A percentile compares a stretch with the other conserved stretches of the same genome.
These are phyloP conservation scores for Scyliorhinus canicula DNA, from an alignment of 2,797 vertebrate genomes.

Conservation along the genomic window DNA sequence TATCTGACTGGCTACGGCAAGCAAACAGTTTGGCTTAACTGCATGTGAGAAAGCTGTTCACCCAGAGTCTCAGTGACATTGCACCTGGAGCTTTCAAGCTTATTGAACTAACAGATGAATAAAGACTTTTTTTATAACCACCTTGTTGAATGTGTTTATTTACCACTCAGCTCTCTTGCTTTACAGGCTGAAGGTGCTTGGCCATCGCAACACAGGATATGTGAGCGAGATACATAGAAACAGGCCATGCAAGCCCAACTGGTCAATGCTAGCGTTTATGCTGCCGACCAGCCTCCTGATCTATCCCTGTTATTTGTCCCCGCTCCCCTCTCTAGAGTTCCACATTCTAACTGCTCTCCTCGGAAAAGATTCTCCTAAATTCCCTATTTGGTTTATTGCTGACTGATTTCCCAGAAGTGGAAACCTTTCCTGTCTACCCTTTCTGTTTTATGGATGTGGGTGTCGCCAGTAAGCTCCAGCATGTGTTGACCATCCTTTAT, in stretches of 20 bases:
- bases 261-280: no score
- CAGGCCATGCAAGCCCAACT: not conserved
- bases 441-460: no score
- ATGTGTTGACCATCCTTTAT: no score
- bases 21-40: constrained; percentile 39
- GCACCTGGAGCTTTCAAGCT: constrained; percentile 77
- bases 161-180: not conserved
- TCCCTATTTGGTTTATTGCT: no score
- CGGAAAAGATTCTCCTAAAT: no score
- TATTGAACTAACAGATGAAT: not conserved
- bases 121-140: constrained; percentile 48
- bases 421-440: no score
- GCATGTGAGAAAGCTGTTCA: constrained; percentile 71
- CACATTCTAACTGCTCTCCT: no score
- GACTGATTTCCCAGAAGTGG: no score
- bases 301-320: no score
- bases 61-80: constrained; percentile 88
- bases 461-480: no score
- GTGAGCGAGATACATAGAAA: not conserved
- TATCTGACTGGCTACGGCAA: not conserved
- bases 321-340: no score
- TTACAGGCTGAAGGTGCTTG: not conserved
- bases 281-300: constrained; percentile 36
- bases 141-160: constrained; percentile 35
- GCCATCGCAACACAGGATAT: not conserved